Evolutionary conservation across 2,888 invertebrate genomes (phyloP).

Genomic region (Marronus borbonicus): DNA sequence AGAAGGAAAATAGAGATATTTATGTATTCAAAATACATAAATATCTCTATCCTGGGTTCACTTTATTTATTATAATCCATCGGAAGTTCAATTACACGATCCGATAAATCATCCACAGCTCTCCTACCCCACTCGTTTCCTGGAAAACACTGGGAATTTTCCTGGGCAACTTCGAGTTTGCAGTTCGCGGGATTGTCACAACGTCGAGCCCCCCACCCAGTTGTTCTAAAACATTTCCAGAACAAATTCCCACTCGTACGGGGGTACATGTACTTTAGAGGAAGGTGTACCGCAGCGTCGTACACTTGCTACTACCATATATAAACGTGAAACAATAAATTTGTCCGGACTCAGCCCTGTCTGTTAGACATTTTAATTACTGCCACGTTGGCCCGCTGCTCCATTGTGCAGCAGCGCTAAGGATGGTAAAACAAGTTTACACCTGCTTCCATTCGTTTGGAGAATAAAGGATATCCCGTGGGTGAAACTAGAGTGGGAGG

Average conservation of each 20-base stretch:
- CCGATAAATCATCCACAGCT: conserved; percentile 59
- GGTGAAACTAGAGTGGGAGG: background rate
- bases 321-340: conserved; percentile 50
- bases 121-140: no score
- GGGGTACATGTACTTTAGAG: conserved; percentile 14
- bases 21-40: no score
- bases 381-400: conserved; percentile 36
- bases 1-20: no score
- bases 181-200: no score
- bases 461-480: background rate
- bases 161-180: no score
- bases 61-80: conserved; percentile 46
- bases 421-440: no score
- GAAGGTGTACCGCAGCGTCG: conserved; percentile 34
- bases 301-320: conserved; percentile 44
- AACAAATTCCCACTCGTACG: background rate
- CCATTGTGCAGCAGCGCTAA: no score
- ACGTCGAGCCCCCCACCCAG: no score
- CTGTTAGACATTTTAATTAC: conserved; percentile 70
- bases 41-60: no score
- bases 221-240: no score
- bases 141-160: no score
- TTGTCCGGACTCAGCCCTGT: conserved; percentile 62
- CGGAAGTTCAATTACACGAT: conserved; percentile 58
- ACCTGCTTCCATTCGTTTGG: background rate